phyloP scores from a whole-genome alignment of 2,888 invertebrate species.

The Octonoba sinensis region DNA sequence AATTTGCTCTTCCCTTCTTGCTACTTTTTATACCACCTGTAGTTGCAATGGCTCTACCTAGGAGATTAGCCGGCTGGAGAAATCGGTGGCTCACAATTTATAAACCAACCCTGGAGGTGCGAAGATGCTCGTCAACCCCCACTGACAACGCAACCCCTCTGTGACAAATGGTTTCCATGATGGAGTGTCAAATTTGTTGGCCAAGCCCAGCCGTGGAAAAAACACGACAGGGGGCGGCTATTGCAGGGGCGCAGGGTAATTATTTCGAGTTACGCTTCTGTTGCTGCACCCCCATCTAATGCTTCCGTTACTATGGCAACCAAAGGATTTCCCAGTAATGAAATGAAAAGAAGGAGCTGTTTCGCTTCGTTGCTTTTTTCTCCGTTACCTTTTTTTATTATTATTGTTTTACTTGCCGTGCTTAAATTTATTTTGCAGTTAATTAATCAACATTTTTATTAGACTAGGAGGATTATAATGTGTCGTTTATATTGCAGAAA shows the following conservation, averaged over 20 bases:
- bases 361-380: slow-evolving; percentile 27
- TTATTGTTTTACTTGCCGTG: slow-evolving; percentile 37
- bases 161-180: slow-evolving; percentile 62
- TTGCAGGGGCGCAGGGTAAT: slow-evolving; percentile 44
- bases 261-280: slow-evolving; percentile 40
- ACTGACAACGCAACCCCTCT: neutral
- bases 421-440: slow-evolving; percentile 55
- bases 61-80: slow-evolving; percentile 14
- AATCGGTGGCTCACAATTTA: slow-evolving; percentile 50
- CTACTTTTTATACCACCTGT: too few relatives aligned
- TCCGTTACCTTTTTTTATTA: slow-evolving; percentile 38
- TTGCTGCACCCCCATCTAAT: slow-evolving; percentile 15
- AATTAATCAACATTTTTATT: slow-evolving; percentile 60
- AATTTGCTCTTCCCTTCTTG: too few relatives aligned
- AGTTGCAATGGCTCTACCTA: neutral
- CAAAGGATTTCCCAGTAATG: slow-evolving; percentile 47
- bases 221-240: slow-evolving; percentile 51
- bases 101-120: slow-evolving; percentile 45
- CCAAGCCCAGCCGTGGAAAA: slow-evolving; percentile 46
- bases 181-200: slow-evolving; percentile 62
- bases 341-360: slow-evolving; percentile 44
- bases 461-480: slow-evolving; percentile 54
- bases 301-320: slow-evolving; percentile 32
- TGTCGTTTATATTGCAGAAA: slow-evolving; percentile 54
- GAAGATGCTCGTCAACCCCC: slow-evolving; percentile 8